These are phyloP conservation scores for Anneissia japonica DNA, from an alignment of 35 echinoderm and acorn worm species.

Conservation along the genomic window DNA sequence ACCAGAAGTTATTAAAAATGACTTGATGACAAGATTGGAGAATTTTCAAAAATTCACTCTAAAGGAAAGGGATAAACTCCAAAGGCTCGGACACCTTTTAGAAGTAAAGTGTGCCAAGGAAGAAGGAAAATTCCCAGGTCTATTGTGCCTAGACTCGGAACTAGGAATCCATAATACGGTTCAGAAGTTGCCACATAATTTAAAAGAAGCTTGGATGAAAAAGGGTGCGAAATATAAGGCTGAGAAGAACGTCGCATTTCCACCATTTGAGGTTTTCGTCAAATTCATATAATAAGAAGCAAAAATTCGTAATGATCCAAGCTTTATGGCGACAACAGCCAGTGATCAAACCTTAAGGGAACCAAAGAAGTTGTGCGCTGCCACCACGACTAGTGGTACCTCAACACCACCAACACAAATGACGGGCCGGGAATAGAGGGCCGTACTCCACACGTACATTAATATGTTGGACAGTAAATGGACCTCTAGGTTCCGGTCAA, in stretches of 20 bases:
- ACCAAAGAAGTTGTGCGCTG: too few relatives aligned
- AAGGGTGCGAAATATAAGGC: constrained; percentile 38
- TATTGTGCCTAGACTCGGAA: constrained; percentile 40
- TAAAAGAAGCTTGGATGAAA: constrained; percentile 32
- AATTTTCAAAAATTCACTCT: constrained; percentile 16
- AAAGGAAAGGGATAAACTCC: constrained; percentile 10
- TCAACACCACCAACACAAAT: too few relatives aligned
- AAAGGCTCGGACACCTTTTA: constrained; percentile 28
- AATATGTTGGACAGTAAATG: constrained; percentile 47
- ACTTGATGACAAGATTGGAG: constrained; percentile 20
- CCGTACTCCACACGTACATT: constrained; percentile 36
- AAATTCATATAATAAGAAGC: constrained; percentile 33
- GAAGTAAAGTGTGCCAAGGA: constrained; percentile 40
- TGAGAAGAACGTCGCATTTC: constrained; percentile 11
- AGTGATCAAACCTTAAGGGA: background rate
- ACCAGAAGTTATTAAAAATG: constrained; percentile 38
- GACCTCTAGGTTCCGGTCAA: constrained; percentile 10
- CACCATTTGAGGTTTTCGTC: constrained; percentile 37
- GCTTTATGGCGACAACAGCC: background rate
- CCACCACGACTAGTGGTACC: too few relatives aligned
- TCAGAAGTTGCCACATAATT: constrained; percentile 34
- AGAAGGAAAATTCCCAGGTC: constrained; percentile 26
- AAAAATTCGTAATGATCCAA: constrained; percentile 31
- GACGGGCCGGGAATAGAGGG: background rate
- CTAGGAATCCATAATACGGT: constrained; percentile 30